phyloP scores from a whole-genome alignment of 2,797 vertebrate genomes.

The Xenops minutus region DNA sequence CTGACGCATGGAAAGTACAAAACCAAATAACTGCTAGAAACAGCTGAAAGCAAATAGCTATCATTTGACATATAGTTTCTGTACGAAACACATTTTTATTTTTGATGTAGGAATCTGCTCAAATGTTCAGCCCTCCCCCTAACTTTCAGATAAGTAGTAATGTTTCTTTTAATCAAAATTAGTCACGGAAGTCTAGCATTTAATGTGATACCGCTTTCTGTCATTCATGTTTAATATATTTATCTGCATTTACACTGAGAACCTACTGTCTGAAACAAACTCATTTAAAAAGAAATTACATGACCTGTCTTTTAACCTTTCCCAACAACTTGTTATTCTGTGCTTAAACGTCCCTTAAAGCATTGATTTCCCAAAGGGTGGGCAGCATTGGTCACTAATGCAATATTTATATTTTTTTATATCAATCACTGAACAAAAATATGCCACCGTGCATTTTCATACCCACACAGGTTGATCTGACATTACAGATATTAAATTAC shows the following conservation, averaged over 20 bases:
- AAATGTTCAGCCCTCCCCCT: conserved; percentile 22
- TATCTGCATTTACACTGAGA: conserved; percentile 1
- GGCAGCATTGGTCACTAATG: not conserved
- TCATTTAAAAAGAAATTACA: conserved; percentile 17
- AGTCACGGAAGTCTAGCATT: conserved; percentile 2
- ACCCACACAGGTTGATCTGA: not conserved
- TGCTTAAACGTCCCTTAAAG: conserved; percentile 2
- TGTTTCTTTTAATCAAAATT: conserved; percentile 53
- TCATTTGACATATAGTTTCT: conserved; percentile 40
- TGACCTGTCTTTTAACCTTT: conserved; percentile 56
- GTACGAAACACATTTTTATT: conserved; percentile 63
- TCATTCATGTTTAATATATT: conserved; percentile 2
- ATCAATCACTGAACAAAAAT: not conserved
- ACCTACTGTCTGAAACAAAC: not conserved
- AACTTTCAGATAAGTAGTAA: not conserved
- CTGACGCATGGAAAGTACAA: conserved; percentile 42
- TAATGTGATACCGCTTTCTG: conserved; percentile 17
- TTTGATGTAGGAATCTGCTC: conserved; percentile 40
- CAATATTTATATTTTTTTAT: not conserved
- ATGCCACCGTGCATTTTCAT: not conserved
- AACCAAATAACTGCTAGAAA: conserved; percentile 68
- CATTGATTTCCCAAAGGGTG: not conserved
- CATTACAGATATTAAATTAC: not conserved
- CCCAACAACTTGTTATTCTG: not conserved
- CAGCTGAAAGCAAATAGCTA: conserved; percentile 56